Conservation (phyloP, 2,797 vertebrate species). For the Cyclura pinguis region DNA sequence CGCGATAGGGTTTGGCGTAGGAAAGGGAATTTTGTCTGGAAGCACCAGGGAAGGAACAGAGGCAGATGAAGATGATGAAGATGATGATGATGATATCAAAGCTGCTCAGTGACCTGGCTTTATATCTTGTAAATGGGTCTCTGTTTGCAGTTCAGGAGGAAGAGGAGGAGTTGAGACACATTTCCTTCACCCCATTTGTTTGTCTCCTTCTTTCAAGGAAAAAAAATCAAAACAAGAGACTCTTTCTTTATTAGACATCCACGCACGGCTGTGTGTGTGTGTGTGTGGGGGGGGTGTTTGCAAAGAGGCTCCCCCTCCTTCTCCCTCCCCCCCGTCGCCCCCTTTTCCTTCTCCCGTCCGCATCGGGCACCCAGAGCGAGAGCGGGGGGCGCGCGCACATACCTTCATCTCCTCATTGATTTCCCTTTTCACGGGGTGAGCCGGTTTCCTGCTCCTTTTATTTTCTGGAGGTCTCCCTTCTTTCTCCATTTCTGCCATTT, state of each 20-base stretch:
- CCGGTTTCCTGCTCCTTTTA: conserved; percentile 98
- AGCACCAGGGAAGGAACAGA: neutral
- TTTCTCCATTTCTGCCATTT: conserved; percentile 99
- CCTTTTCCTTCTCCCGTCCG: neutral
- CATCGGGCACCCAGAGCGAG: conserved; percentile 17
- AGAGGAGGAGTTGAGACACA: conserved; percentile 79
- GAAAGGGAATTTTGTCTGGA: conserved; percentile 5
- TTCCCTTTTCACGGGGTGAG: conserved; percentile 97
- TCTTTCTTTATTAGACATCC: conserved; percentile 75
- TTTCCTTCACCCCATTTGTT: conserved; percentile 76
- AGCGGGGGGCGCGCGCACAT: conserved; percentile 70
- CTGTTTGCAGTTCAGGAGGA: conserved; percentile 79
- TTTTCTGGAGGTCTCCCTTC: conserved; percentile 99
- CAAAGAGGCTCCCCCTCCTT: conserved; percentile 38
- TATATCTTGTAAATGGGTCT: conserved; percentile 78
- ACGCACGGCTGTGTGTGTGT: conserved; percentile 50
- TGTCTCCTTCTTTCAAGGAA: conserved; percentile 13
- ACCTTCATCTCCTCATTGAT: conserved; percentile 99
- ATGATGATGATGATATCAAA: conserved; percentile 72
- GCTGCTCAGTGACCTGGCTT: conserved; percentile 80
- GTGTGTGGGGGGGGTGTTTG: conserved; percentile 3
- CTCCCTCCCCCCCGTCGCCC: neutral
- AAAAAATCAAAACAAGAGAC: conserved; percentile 81
- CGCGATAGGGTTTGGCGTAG: neutral
- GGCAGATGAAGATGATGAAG: neutral